Evolutionary conservation across 2,113 vertebrate species (phyloP).

Genomic region (Leucopternis melanops): DNA sequence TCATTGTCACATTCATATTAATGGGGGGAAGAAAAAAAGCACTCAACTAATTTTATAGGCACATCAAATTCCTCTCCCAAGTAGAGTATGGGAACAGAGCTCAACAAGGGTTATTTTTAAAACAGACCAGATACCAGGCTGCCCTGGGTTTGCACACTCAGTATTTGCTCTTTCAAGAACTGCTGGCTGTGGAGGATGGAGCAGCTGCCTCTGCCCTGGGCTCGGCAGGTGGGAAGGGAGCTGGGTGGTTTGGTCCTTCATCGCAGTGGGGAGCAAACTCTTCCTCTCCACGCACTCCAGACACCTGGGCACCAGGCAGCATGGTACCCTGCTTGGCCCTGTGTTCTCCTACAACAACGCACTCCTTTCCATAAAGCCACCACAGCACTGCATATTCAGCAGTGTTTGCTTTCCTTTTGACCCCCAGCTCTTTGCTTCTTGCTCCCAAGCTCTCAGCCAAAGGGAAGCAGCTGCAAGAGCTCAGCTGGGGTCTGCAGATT

Average conservation of each 20-base stretch:
- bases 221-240: not conserved
- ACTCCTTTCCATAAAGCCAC: not conserved
- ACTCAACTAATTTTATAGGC: not conserved
- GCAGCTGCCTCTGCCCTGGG: not conserved
- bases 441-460: not conserved
- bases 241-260: not conserved
- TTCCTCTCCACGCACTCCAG: not conserved
- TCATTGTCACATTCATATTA: not conserved
- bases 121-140: not conserved
- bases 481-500: not conserved
- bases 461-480: not conserved
- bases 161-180: not conserved
- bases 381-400: rapidly evolving
- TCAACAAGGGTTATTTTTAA: not conserved
- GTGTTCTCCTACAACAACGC: rapidly evolving
- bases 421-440: not conserved
- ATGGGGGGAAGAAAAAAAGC: not conserved
- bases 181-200: rapidly evolving
- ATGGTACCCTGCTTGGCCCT: not conserved
- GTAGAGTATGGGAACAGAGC: not conserved
- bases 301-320: not conserved
- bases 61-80: not conserved
- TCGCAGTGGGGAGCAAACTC: not conserved
- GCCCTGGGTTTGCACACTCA: not conserved
- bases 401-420: not conserved